A percentile compares a stretch with the other conserved stretches of the same genome.
phyloP scores from a whole-genome alignment of 1,140 invertebrate genomes.

The Lethocerus indicus region DNA sequence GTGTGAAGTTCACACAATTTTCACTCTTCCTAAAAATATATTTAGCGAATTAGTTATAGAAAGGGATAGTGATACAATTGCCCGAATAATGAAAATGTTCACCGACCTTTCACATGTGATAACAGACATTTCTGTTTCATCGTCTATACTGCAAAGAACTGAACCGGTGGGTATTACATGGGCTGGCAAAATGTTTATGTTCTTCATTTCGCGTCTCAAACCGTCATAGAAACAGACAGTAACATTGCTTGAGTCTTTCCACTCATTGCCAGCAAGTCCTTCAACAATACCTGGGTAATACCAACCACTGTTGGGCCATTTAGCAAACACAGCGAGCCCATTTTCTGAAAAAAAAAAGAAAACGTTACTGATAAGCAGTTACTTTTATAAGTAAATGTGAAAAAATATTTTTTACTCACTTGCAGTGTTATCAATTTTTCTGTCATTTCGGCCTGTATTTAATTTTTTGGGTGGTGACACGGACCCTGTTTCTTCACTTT shows the following conservation, averaged over 20 bases:
- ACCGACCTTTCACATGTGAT: slow-evolving; percentile 6
- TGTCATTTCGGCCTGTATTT: too few relatives aligned
- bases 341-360: too few relatives aligned
- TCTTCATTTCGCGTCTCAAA: slow-evolving; percentile 12
- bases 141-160: slow-evolving; percentile 9
- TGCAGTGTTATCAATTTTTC: too few relatives aligned
- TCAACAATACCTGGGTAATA: slow-evolving; percentile 12
- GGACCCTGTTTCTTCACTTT: too few relatives aligned
- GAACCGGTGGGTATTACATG: slow-evolving; percentile 8
- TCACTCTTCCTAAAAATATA: not conserved
- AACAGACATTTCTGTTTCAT: slow-evolving; percentile 11
- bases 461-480: too few relatives aligned
- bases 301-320: slow-evolving; percentile 15
- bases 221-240: slow-evolving; percentile 14
- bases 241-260: slow-evolving; percentile 9
- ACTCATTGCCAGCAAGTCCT: not conserved
- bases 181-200: slow-evolving; percentile 13
- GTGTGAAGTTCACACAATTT: slow-evolving; percentile 10
- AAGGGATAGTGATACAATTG: not conserved
- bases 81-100: not conserved
- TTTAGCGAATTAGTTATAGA: not conserved
- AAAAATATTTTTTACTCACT: too few relatives aligned
- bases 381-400: too few relatives aligned
- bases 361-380: too few relatives aligned
- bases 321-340: slow-evolving; percentile 13